A percentile compares a stretch with the other conserved stretches of the same genome.
These are phyloP conservation scores for Hozukius guyotensis DNA, from an alignment of 2,797 vertebrate genomes.

Conservation along the genomic window DNA sequence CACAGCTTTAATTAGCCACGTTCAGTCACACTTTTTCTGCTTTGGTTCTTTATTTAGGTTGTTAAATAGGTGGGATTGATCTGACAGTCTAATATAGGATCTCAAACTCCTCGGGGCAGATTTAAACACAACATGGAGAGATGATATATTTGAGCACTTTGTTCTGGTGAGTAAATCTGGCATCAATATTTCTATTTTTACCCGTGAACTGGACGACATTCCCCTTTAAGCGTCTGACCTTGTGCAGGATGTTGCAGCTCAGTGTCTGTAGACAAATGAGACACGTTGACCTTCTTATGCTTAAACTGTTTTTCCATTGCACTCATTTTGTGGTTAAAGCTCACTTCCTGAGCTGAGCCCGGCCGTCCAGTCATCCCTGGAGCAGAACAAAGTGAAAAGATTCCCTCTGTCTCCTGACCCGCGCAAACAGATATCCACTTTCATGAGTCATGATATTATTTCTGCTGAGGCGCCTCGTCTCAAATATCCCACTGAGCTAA, in stretches of 20 bases:
- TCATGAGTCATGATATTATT: conserved; percentile 11
- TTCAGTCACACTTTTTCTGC: neutral
- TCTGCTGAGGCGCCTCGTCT: neutral
- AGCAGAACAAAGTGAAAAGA: conserved; percentile 1
- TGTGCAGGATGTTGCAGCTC: neutral
- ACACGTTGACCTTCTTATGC: neutral
- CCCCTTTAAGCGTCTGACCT: neutral
- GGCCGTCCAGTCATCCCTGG: neutral
- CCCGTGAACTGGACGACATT: neutral
- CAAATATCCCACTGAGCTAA: neutral
- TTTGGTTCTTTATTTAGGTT: neutral
- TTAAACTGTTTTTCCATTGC: neutral
- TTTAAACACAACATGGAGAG: neutral
- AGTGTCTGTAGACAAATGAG: neutral
- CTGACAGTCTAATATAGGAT: neutral
- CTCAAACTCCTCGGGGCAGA: neutral
- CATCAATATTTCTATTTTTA: too few relatives aligned
- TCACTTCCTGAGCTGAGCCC: neutral
- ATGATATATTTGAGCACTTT: neutral
- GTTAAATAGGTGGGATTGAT: neutral
- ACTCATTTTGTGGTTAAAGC: conserved; percentile 9
- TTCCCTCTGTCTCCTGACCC: neutral
- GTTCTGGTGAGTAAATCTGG: neutral
- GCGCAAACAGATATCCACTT: conserved; percentile 8
- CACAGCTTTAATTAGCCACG: neutral